These are phyloP conservation scores for Corythornis madagascariensis DNA, from an alignment of 2,113 vertebrate genomes.

Conservation along the genomic window DNA sequence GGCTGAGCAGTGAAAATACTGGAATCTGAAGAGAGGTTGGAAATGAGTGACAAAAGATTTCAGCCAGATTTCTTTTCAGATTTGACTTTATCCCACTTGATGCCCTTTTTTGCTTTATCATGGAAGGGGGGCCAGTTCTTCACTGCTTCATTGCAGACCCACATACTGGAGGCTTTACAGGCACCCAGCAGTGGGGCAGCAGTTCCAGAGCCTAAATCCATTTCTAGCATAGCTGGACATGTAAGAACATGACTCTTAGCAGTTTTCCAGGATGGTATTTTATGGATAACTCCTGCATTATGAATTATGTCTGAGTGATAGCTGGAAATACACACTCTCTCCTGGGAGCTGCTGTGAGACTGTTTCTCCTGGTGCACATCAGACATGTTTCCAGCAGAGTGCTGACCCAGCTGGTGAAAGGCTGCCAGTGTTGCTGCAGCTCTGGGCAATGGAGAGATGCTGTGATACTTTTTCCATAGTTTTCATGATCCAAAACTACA, in stretches of 20 bases:
- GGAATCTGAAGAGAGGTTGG: neutral
- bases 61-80: neutral
- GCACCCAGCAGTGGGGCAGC: conserved; percentile 17
- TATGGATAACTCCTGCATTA: neutral
- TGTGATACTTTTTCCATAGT: neutral
- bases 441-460: neutral
- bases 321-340: neutral
- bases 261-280: neutral
- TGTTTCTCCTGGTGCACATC: neutral
- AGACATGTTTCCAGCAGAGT: neutral
- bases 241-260: conserved; percentile 43
- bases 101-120: neutral
- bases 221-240: conserved; percentile 38
- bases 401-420: neutral
- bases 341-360: neutral
- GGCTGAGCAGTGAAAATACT: neutral
- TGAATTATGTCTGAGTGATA: neutral
- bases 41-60: neutral
- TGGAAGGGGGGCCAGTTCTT: neutral
- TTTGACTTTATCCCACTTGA: neutral
- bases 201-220: conserved; percentile 17
- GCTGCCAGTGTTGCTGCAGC: neutral
- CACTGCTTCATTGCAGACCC: neutral
- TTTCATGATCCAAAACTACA: neutral
- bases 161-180: neutral